Evolutionary conservation across 2,797 vertebrate genomes (phyloP), one percentile per base, ranked within the genome.

Genomic region (Garrulus glandarius): DNA sequence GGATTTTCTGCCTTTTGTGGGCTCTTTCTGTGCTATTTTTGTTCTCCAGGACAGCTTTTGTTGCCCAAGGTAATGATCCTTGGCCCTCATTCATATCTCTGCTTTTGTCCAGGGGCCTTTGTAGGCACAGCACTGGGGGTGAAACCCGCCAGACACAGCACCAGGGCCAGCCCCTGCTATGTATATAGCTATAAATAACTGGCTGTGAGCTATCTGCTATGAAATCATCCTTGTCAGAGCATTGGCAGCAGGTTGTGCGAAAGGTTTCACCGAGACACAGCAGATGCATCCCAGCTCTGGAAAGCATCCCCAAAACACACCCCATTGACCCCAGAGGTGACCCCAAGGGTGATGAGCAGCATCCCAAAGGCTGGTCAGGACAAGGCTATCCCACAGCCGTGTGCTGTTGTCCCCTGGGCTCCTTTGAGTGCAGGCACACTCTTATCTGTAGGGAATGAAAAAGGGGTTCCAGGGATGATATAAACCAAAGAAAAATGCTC

Each of bases 1-100:
- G 95, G 96, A 95, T 97, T 97, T 97, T 96, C 93, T 96, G 95
- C 95, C 96, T 96, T 96, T 96, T 96, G 95, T 96, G 77, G 74
- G 67, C 95, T 79, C 85, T 94, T 95, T 97, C 80, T 95, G 94
- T 92, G 95, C 69, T 93, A 96, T 95, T 96, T 95, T 96, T 96
- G 89, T 97, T 96, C 94, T 88, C 77, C 11, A 0, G 70, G 83
- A 90, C 5, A 22, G 94, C 96, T 95, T 96, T 96, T 96, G 93
- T 96, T 93, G 87, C 94, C 93, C 87, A 94, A 96, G 93, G 95
- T 97, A 96, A 96, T 93, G 95, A 96, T 96, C 96, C 95, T 92
- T 96, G 92, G 94, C 96, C 96, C 80, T 96, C 84, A 96, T 94
- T 96, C 94, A 95, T 91, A 96, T 91, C 94, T 87, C 53, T 57